A percentile compares a stretch with the other conserved stretches of the same genome.
These are phyloP conservation scores for Psix sp. DNA, from an alignment of 1,140 invertebrate species.

Conservation along the genomic window DNA sequence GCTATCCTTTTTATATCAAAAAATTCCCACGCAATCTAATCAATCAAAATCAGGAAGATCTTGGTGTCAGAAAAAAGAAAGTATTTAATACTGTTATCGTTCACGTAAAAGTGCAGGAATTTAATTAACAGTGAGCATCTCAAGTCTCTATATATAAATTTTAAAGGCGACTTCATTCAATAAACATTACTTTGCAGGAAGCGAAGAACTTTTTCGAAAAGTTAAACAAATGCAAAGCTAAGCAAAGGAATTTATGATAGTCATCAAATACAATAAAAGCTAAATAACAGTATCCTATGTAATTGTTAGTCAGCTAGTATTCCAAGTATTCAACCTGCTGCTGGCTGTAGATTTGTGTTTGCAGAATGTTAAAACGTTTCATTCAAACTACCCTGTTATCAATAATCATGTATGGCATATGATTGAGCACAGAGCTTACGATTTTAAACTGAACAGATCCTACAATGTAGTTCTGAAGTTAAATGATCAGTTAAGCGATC, in stretches of 20 bases:
- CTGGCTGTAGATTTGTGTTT: constrained; percentile 32
- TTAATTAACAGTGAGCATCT: neutral
- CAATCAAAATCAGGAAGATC: constrained; percentile 3
- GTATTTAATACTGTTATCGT: neutral
- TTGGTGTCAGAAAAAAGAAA: neutral
- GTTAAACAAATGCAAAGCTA: neutral
- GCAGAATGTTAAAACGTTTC: constrained; percentile 17
- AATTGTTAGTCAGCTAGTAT: constrained; percentile 1
- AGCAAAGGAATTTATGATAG: neutral
- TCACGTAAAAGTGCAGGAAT: neutral
- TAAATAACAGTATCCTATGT: constrained; percentile 8
- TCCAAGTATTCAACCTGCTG: neutral
- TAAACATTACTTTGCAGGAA: constrained; percentile 4
- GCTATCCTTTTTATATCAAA: neutral
- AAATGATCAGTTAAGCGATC: neutral
- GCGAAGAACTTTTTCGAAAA: neutral
- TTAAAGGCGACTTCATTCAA: neutral
- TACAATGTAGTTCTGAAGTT: constrained; percentile 1
- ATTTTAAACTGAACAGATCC: constrained; percentile 5
- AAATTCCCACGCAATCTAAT: neutral
- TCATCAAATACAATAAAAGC: neutral
- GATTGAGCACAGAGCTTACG: constrained; percentile 7
- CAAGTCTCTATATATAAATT: neutral
- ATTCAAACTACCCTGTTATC: constrained; percentile 7
- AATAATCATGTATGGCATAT: constrained; percentile 23